Base-by-base conservation (phyloP, 2,888 invertebrate genomes). In the Monochamus alternatus region DNA sequence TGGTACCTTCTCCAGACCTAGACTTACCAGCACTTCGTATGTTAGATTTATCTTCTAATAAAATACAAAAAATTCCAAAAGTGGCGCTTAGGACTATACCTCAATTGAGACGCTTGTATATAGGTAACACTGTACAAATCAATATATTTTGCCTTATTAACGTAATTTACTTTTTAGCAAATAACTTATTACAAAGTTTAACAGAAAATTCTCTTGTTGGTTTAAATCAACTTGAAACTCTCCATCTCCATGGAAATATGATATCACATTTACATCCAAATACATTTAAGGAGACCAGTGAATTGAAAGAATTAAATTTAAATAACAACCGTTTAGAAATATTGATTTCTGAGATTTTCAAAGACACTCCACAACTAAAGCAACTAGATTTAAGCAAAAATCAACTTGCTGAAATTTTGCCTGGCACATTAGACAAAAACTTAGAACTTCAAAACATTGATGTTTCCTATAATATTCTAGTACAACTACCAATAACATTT, bases 211-310 rank as follows among this genome's bases (percentile, higher is more conserved):
- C 93, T 0, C 94, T 97, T 77, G 91, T 92, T 63, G 95, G 96
- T 55, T 89, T 96, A 58, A 88, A 90, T 44, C 91, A 92, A 63
- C 86, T 97, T 70, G 95, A 96, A 88, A 89, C 93, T 78, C 87
- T 97, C 62, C 95, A 96, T 85, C 86, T 96, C 59, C 93, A 93
- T 80, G 92, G 93, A 75, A 97, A 97, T 87, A 91, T 94, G 85
- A 90, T 97, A 67, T 88, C 91, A 14, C 90, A 92, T n/a, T 87
- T 94, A 60, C 92, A 94, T 86, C 92, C 93, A 70, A 91, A 92
- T 81, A 90, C 93, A 67, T 92, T 96, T 31, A 90, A 91, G 70
- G 92, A 93, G 38, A 89, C 95, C 43, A 88, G 90, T 8, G 90
- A 92, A 75, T 86, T 97, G 3, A 92, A 93, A 81, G 93, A 94